A percentile compares a stretch with the other conserved stretches of the same genome.
Conservation (phyloP, 2,797 vertebrate genomes). For the Liasis olivaceus region DNA sequence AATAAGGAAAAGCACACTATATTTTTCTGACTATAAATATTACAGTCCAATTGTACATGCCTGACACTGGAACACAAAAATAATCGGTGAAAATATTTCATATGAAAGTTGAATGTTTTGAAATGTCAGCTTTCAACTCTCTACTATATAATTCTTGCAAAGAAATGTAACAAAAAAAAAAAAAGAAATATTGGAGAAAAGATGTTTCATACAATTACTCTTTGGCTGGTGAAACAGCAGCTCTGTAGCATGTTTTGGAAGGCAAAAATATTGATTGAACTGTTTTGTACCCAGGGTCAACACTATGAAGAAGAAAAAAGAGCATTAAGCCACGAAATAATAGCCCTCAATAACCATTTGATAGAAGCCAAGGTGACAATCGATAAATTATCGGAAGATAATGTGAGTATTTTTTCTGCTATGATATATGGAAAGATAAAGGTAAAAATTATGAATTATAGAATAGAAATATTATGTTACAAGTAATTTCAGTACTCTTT, state of each 20-base stretch:
- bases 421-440: constrained; percentile 1
- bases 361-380: constrained; percentile 97
- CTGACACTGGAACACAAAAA: background rate
- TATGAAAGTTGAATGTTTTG: background rate
- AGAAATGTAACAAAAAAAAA: background rate
- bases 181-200: background rate
- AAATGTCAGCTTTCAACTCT: background rate
- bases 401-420: constrained; percentile 81
- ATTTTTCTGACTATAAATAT: background rate
- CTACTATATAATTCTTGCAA: background rate
- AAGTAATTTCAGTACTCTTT: background rate
- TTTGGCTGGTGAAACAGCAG: constrained; percentile 27
- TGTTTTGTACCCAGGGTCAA: constrained; percentile 80
- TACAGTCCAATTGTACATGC: background rate
- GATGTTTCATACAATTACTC: background rate
- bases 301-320: constrained; percentile 95
- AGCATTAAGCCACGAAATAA: constrained; percentile 91
- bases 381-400: constrained; percentile 93
- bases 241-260: background rate
- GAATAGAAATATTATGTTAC: background rate
- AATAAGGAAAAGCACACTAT: background rate
- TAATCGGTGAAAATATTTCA: background rate
- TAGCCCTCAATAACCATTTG: constrained; percentile 94
- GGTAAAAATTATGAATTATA: background rate
- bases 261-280: constrained; percentile 30